Base-by-base conservation (phyloP, 2,113 vertebrate genomes). In the Saguinus midas region DNA sequence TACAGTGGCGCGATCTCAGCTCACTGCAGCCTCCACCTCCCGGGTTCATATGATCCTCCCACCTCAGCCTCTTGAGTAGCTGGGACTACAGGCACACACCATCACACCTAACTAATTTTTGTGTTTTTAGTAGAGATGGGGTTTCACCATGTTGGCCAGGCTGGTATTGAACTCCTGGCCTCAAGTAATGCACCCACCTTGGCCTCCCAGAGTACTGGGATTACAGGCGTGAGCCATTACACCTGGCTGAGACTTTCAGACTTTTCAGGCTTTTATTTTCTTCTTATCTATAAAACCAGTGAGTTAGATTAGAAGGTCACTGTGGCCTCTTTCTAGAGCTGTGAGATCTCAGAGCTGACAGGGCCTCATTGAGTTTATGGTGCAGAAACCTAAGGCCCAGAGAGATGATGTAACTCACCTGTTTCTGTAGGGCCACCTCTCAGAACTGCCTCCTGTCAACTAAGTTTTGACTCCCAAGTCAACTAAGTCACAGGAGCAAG, bases 201-300 rank as follows among this genome's bases (percentile, higher is more conserved):
- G 13, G 61, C 27, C 27, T 64, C 61, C 61, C 61, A 29, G 29
- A 64, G 61, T 64, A 13, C 61, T 32, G 12, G 61, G 61, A 64
- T 64, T 64, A 64, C 12, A 64, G 61, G 27, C 6, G 5, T 64
- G 61, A 64, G 12, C 61, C 61, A 64, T 29, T 13, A 64, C 27
- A 64, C 61, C 27, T 1, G 27, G 27, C 27, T 14, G 61, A 80
- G 76, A 40, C 55, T 70, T 81, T 43, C 40, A 0, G 0, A 93
- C 86, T 48, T 90, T 79, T 92, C 57, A 70, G 23, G 35, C 10
- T 95, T 66, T 43, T 92, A 1, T 90, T 90, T 92, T 86, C 88
- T 91, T 64, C 40, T 17, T 52, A 35, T 29, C 13, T 43, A 6
- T n/a, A 58, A 96, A 86, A 82, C 10, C 45, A 43, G 29, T 52